Conservation (phyloP, 2,888 invertebrate species). For the Ophion costatus region DNA sequence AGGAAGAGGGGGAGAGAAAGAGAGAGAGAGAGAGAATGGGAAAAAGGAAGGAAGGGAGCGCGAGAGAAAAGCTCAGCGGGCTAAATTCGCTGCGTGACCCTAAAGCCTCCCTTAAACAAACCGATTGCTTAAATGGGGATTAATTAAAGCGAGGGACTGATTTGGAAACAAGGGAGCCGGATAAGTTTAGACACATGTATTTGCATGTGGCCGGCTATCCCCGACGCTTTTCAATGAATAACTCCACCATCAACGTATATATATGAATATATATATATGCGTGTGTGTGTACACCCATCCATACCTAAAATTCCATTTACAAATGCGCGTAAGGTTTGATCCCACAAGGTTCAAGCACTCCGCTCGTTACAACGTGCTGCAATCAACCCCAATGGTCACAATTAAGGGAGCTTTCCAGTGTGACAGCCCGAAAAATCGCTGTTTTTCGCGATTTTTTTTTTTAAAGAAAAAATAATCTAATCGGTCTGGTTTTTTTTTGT, state of each 20-base stretch:
- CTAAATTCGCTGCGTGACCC: slow-evolving; percentile 67
- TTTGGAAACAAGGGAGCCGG: slow-evolving; percentile 70
- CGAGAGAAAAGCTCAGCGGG: slow-evolving; percentile 51
- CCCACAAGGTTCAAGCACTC: neutral
- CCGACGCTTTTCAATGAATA: slow-evolving; percentile 43
- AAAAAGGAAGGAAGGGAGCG: slow-evolving; percentile 27
- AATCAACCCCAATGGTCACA: neutral
- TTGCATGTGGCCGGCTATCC: slow-evolving; percentile 43
- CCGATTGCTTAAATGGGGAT: slow-evolving; percentile 79
- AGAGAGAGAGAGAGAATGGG: slow-evolving; percentile 10
- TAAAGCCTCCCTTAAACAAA: slow-evolving; percentile 74
- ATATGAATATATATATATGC: neutral
- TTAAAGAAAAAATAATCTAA: too few species aligned
- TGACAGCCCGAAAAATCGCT: too few species aligned
- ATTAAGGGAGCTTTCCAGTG: too few species aligned
- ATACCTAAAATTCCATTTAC: slow-evolving; percentile 5
- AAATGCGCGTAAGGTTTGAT: neutral
- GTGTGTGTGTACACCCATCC: neutral
- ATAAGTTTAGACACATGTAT: slow-evolving; percentile 29
- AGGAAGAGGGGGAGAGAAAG: neutral
- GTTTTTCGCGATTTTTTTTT: too few species aligned
- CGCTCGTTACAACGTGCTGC: neutral
- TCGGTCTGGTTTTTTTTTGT: too few species aligned
- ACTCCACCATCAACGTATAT: slow-evolving; percentile 34
- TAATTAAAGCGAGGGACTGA: slow-evolving; percentile 77